These are phyloP conservation scores for Cichlasoma orientale DNA, from an alignment of 2,797 vertebrate genomes.

Conservation along the genomic window DNA sequence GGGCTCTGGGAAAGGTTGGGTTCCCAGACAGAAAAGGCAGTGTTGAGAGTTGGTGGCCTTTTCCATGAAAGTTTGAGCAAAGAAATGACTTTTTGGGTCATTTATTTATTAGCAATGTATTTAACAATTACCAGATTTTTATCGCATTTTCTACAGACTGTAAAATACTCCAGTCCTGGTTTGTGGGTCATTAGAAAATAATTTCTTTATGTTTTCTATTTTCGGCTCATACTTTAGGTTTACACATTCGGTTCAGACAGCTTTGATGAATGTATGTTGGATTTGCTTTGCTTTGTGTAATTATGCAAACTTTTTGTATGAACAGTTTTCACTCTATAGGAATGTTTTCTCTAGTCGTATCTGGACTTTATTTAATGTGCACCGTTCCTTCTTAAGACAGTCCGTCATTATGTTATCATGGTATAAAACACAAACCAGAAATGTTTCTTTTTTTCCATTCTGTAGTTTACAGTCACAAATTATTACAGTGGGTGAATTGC, in stretches of 20 bases:
- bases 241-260: slow-evolving; percentile 30
- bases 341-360: slow-evolving; percentile 64
- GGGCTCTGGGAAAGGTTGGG: slow-evolving; percentile 78
- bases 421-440: slow-evolving; percentile 64
- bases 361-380: slow-evolving; percentile 58
- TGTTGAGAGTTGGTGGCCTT: slow-evolving; percentile 32
- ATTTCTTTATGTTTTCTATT: slow-evolving; percentile 14
- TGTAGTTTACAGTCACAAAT: slow-evolving; percentile 61
- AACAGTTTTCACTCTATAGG: slow-evolving; percentile 45
- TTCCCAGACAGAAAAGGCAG: slow-evolving; percentile 72
- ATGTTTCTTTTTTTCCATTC: slow-evolving; percentile 39
- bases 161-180: background rate
- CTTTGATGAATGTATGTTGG: slow-evolving; percentile 51
- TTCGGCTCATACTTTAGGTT: slow-evolving; percentile 19
- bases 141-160: background rate
- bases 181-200: slow-evolving; percentile 11
- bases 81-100: background rate
- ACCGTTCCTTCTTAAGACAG: slow-evolving; percentile 53
- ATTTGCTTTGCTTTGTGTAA: slow-evolving; percentile 50
- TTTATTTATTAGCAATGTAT: slow-evolving; percentile 8
- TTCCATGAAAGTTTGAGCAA: slow-evolving; percentile 17
- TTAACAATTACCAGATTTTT: slow-evolving; percentile 14
- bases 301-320: slow-evolving; percentile 34
- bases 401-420: slow-evolving; percentile 56
- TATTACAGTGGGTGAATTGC: slow-evolving; percentile 58